These are phyloP conservation scores for Amiota mariae DNA, from an alignment of 2,888 invertebrate genomes.

Conservation along the genomic window DNA sequence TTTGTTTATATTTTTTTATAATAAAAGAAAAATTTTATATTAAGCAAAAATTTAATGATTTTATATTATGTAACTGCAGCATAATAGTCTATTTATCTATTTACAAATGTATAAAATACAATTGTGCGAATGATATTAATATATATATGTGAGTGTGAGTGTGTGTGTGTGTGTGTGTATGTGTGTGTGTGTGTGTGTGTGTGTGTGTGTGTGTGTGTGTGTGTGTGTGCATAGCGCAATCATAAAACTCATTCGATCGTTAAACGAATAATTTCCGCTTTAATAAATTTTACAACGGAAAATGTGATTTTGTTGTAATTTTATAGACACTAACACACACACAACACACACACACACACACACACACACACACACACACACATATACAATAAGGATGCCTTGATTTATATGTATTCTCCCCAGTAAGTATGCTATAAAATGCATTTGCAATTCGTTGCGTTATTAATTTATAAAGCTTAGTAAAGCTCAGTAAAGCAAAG, in stretches of 20 bases:
- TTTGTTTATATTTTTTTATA: no score
- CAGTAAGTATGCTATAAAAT: not conserved
- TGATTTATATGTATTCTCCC: not conserved
- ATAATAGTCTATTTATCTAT: no score
- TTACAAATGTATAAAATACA: no score
- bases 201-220: conserved; percentile 8
- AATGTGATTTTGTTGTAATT: conserved; percentile 59
- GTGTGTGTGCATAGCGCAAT: conserved; percentile 46
- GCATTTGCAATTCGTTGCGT: conserved; percentile 22
- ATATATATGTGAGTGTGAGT: not conserved
- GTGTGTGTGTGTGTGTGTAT: not conserved
- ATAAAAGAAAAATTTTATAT: no score
- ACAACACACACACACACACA: conserved; percentile 24
- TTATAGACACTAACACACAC: conserved; percentile 33
- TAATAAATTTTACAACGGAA: conserved; percentile 62
- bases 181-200: not conserved
- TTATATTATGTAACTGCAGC: no score
- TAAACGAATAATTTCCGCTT: conserved; percentile 69
- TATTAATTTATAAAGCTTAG: conserved; percentile 8
- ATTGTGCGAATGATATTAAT: not conserved
- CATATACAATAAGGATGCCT: not conserved
- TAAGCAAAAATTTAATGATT: no score
- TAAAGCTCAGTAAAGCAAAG: no score
- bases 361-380: not conserved
- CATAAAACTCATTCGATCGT: conserved; percentile 64